phyloP scores from a whole-genome alignment of 2,888 invertebrate genomes.

The Euplexia lucipara region DNA sequence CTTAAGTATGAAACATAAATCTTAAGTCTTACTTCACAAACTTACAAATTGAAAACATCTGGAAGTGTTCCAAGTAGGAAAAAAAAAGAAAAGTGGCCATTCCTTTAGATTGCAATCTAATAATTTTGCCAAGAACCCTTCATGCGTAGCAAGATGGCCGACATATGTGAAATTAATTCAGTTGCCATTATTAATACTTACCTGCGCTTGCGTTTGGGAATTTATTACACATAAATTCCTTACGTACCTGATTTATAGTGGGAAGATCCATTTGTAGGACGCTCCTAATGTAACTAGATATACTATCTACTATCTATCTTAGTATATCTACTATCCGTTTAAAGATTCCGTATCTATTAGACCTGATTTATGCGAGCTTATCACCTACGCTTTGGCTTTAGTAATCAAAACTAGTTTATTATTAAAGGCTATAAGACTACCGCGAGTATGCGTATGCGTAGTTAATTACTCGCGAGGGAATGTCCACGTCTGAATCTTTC shows the following conservation, averaged over 20 bases:
- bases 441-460: neutral
- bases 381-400: neutral
- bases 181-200: slow-evolving; percentile 68
- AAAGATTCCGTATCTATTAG: neutral
- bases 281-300: slow-evolving; percentile 30
- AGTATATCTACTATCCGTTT: neutral
- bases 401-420: slow-evolving; percentile 7
- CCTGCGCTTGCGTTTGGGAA: slow-evolving; percentile 68
- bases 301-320: neutral
- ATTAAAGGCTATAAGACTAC: slow-evolving; percentile 2
- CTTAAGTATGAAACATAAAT: slow-evolving; percentile 33
- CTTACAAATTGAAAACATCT: slow-evolving; percentile 62
- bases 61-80: slow-evolving; percentile 57
- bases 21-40: slow-evolving; percentile 47
- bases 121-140: slow-evolving; percentile 63
- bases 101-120: slow-evolving; percentile 61
- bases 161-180: slow-evolving; percentile 69
- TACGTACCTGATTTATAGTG: slow-evolving; percentile 67
- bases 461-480: slow-evolving; percentile 11
- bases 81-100: slow-evolving; percentile 48
- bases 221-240: slow-evolving; percentile 70
- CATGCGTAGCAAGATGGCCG: slow-evolving; percentile 52
- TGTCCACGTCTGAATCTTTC: slow-evolving; percentile 22
- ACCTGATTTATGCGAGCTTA: slow-evolving; percentile 7
- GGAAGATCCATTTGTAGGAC: slow-evolving; percentile 65